Evolutionary conservation across 2,888 invertebrate genomes (phyloP), one percentile per base, ranked within the genome.

Genomic region (Tipula helvola): DNA sequence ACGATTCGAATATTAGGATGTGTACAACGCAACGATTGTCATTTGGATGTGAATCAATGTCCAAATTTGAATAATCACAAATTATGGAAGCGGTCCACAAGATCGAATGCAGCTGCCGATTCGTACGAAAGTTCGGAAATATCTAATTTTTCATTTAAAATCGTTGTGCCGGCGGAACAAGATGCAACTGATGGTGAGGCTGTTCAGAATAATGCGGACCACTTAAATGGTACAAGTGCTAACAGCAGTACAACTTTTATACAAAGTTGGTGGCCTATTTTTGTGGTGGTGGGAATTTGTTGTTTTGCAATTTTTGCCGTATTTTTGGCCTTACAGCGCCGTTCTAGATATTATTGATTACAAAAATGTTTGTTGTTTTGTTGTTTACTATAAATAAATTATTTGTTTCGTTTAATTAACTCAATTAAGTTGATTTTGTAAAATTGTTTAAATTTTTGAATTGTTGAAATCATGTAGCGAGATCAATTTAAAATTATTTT

Each of bases 1-100:
- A 93, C 92, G 83, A 92, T 94, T 87, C 92, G 92, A 87, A 91
- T 94, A 87, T 91, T 92, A 0, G 94, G 93, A 0, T 94, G 94
- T 88, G 87, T 94, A 83, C 92, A 93, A 87, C 90, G 91, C 0
- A 90, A 90, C 1, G 94, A 94, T 88, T 94, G 94, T 88, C 89
- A 52, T 36, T 16, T 42, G 52, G 86, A 86, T 57, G 5, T 57
- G 7, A 28, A n/a, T 7, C 52, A 52, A 16, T 86, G 86, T 57
- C 71, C 71, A 28, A 36, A 86, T 85, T 39, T 41, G 39, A 86
- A 52, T 16, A 13, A 52, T 36, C 52, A 41, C 18, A 44, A 44
- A 42, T 7, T 44, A n/a, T 52, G 36, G 86, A 86, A 86, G 12
- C 47, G 86, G 16, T 47, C 44, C 5, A 5, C 36, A 28, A 28